Evolutionary conservation across 2,797 vertebrate species (phyloP).

Genomic region (Craterocephalus amniculus): DNA sequence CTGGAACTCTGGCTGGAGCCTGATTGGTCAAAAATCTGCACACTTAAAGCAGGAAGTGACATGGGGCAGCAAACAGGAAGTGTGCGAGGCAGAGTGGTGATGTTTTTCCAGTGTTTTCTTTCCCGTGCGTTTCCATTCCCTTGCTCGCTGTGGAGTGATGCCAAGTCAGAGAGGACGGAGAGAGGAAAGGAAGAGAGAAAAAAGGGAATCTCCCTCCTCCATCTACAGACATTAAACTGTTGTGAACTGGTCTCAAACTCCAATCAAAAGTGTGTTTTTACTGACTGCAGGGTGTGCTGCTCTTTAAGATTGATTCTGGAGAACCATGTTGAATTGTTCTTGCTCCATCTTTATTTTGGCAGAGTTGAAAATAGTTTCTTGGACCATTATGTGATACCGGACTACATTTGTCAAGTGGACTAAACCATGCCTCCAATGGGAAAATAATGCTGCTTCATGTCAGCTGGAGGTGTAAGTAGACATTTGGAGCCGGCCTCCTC

Average conservation of each 20-base stretch:
- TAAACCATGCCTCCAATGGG: slow-evolving; percentile 32
- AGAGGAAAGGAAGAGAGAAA: slow-evolving; percentile 46
- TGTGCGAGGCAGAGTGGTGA: slow-evolving; percentile 39
- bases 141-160: slow-evolving; percentile 25
- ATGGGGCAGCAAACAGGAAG: slow-evolving; percentile 70
- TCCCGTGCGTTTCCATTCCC: slow-evolving; percentile 61
- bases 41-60: slow-evolving; percentile 71
- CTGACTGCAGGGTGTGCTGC: slow-evolving; percentile 1
- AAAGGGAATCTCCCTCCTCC: slow-evolving; percentile 3
- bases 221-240: slow-evolving; percentile 22
- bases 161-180: slow-evolving; percentile 42
- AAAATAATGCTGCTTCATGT: slow-evolving; percentile 34
- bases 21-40: slow-evolving; percentile 50
- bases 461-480: slow-evolving; percentile 33
- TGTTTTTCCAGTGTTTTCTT: slow-evolving; percentile 70
- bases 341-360: neutral
- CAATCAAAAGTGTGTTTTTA: slow-evolving; percentile 36
- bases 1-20: slow-evolving; percentile 5
- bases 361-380: slow-evolving; percentile 4
- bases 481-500: neutral
- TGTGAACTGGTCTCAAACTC: slow-evolving; percentile 14
- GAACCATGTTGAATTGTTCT: slow-evolving; percentile 3
- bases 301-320: neutral
- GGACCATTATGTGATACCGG: neutral
- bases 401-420: slow-evolving; percentile 1